Conservation (phyloP, 2,888 invertebrate genomes). For the Callyntrura guangdongensis region DNA sequence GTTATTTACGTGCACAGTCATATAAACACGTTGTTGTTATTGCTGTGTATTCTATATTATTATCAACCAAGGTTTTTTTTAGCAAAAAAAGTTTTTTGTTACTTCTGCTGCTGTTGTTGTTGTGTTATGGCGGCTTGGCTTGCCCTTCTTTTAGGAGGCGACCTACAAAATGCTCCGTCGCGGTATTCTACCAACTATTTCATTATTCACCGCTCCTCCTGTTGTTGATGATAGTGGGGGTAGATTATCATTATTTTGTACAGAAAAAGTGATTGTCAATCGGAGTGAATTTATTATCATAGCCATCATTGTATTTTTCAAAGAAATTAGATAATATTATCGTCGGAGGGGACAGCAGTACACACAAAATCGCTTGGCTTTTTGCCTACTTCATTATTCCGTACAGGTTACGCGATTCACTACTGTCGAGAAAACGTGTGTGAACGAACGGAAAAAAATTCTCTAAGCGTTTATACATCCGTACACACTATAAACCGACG, state of each 20-base stretch:
- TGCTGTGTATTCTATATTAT: no score
- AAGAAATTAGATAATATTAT: slow-evolving; percentile 41
- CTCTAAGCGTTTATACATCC: neutral
- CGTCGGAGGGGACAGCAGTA: neutral
- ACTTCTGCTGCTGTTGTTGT: neutral
- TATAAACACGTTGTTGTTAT: no score
- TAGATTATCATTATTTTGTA: slow-evolving; percentile 53
- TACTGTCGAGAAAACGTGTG: slow-evolving; percentile 5
- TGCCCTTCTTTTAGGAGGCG: neutral
- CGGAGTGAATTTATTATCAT: slow-evolving; percentile 68
- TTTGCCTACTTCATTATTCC: slow-evolving; percentile 61
- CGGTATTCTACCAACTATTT: neutral
- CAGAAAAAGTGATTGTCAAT: slow-evolving; percentile 65
- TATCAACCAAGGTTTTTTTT: neutral
- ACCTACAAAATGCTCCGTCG: no score
- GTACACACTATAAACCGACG: neutral
- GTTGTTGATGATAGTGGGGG: neutral
- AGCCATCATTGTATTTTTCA: neutral
- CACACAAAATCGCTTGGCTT: neutral
- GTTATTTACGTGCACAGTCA: neutral
- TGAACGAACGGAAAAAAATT: neutral
- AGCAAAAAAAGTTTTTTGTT: no score
- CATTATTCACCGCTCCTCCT: neutral
- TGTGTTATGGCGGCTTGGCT: neutral
- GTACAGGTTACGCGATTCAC: slow-evolving; percentile 9